Evolutionary conservation across 2,888 invertebrate species (phyloP).

Genomic region (Lycophotia porphyrea): DNA sequence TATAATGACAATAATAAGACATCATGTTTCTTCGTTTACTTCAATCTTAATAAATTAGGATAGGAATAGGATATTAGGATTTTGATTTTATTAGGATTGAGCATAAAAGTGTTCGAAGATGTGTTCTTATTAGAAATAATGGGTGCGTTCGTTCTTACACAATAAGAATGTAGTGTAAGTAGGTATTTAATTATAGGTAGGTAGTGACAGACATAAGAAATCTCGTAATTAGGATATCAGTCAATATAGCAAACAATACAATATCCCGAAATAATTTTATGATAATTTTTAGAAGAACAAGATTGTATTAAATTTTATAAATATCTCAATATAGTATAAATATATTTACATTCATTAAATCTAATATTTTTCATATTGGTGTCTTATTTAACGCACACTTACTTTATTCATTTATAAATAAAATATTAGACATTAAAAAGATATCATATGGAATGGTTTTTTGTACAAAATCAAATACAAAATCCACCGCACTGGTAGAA

Average conservation of each 20-base stretch:
- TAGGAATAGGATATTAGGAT: too few relatives aligned
- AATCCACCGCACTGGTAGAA: constrained; percentile 85
- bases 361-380: constrained; percentile 89
- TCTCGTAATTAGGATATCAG: constrained; percentile 78
- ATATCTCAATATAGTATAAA: constrained; percentile 90
- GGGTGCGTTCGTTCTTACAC: constrained; percentile 81
- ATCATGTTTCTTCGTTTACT: constrained; percentile 48
- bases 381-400: constrained; percentile 89
- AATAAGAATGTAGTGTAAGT: constrained; percentile 75
- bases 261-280: constrained; percentile 83
- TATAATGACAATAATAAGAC: constrained; percentile 56
- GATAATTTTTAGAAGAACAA: constrained; percentile 88
- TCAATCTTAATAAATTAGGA: constrained; percentile 69
- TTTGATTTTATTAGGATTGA: constrained; percentile 76
- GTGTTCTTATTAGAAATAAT: constrained; percentile 75
- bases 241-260: constrained; percentile 81
- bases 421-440: constrained; percentile 87
- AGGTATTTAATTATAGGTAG: constrained; percentile 72
- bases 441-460: constrained; percentile 89
- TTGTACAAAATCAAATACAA: constrained; percentile 89
- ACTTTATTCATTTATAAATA: constrained; percentile 84
- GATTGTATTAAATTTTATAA: constrained; percentile 90
- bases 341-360: constrained; percentile 89
- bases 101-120: constrained; percentile 73
- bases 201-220: constrained; percentile 78